Evolutionary conservation across 2,797 vertebrate genomes (phyloP).

Genomic region (Triplophysa bombifrons): DNA sequence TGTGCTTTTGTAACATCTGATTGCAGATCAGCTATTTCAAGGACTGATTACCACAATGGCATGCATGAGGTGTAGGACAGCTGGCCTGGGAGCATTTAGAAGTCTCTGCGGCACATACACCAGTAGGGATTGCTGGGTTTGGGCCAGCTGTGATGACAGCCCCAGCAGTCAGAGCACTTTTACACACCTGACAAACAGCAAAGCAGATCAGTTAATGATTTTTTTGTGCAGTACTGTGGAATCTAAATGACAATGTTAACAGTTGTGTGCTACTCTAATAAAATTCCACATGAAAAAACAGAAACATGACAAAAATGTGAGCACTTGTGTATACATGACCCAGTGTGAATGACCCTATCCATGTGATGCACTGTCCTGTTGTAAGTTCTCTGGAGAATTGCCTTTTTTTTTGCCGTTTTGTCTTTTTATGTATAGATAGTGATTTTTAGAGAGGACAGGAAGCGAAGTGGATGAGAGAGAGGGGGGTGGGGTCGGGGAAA

Average conservation of each 20-base stretch:
- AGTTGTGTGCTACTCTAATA: too few relatives aligned
- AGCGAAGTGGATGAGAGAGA: too few relatives aligned
- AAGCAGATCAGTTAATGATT: background rate
- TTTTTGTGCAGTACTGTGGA: background rate
- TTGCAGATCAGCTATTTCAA: constrained; percentile 4
- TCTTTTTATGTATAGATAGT: too few relatives aligned
- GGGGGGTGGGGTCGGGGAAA: too few relatives aligned
- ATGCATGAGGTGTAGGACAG: background rate
- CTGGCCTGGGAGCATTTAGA: constrained; percentile 24
- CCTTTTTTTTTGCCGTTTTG: too few relatives aligned
- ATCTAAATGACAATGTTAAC: too few relatives aligned
- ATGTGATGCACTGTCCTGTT: background rate
- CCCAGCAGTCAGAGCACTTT: background rate
- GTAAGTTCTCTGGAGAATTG: background rate
- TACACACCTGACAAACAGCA: background rate
- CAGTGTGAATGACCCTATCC: background rate
- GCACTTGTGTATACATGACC: background rate
- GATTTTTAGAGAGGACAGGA: too few relatives aligned
- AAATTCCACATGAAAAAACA: background rate
- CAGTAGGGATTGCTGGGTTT: constrained; percentile 37
- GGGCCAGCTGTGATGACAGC: constrained; percentile 12
- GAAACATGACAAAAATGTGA: background rate
- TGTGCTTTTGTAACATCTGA: constrained; percentile 1
- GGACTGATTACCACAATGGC: background rate
- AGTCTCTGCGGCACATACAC: constrained; percentile 24